Evolutionary conservation across 2,797 vertebrate genomes (phyloP).

Genomic region (Darevskia nairensis): DNA sequence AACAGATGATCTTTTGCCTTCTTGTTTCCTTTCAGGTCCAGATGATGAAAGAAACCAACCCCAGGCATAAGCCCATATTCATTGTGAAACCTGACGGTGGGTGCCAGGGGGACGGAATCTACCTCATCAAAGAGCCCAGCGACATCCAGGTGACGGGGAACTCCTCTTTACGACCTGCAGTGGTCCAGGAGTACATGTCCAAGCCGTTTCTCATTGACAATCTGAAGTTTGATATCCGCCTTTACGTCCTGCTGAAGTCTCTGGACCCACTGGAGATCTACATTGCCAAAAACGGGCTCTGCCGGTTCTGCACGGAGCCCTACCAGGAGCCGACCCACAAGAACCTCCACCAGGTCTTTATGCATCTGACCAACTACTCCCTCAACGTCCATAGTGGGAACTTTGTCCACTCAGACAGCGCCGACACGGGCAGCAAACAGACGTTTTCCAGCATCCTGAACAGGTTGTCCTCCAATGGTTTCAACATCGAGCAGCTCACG

Average conservation of each 20-base stretch:
- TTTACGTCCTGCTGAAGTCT: constrained; percentile 94
- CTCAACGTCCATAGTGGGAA: constrained; percentile 94
- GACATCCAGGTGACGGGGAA: constrained; percentile 85
- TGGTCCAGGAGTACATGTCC: constrained; percentile 96
- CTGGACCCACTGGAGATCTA: constrained; percentile 96
- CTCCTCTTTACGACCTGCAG: constrained; percentile 80
- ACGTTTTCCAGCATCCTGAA: constrained; percentile 94
- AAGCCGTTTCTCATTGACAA: constrained; percentile 96
- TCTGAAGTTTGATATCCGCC: constrained; percentile 97
- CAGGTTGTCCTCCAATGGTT: constrained; percentile 88
- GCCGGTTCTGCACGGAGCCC: constrained; percentile 96
- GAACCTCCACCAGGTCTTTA: constrained; percentile 94
- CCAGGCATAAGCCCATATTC: constrained; percentile 88
- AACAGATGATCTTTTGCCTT: not conserved
- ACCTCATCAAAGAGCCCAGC: constrained; percentile 93
- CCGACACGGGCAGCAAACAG: constrained; percentile 94
- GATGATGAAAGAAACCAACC: constrained; percentile 85
- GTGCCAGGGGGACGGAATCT: constrained; percentile 98
- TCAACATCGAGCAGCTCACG: constrained; percentile 95
- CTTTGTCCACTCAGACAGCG: constrained; percentile 93
- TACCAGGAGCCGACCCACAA: constrained; percentile 94
- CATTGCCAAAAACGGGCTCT: constrained; percentile 96
- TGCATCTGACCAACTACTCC: constrained; percentile 98
- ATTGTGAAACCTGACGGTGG: constrained; percentile 97
- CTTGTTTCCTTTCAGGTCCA: constrained; percentile 80